These are phyloP conservation scores for Teleogryllus occipitalis DNA, from an alignment of 1,140 invertebrate genomes.

Conservation along the genomic window DNA sequence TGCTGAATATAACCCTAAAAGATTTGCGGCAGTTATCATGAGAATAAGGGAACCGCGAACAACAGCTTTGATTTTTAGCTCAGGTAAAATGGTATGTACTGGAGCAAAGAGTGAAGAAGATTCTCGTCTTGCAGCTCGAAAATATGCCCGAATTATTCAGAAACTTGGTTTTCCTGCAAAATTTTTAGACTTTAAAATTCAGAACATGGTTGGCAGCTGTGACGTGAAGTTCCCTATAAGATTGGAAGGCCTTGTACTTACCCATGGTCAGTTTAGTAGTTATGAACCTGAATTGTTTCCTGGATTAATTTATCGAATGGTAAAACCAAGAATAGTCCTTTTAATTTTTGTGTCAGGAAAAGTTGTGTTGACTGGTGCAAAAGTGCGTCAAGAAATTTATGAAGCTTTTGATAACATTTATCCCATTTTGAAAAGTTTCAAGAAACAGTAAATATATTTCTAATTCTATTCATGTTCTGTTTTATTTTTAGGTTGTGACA, in stretches of 20 bases:
- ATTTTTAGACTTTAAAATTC: slow-evolving; percentile 99
- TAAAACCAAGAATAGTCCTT: slow-evolving; percentile 96
- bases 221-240: slow-evolving; percentile 99
- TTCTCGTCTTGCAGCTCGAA: slow-evolving; percentile 90
- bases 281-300: slow-evolving; percentile 94
- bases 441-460: slow-evolving; percentile 59
- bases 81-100: slow-evolving; percentile 99
- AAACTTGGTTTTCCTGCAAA: slow-evolving; percentile 94
- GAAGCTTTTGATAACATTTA: slow-evolving; percentile 99
- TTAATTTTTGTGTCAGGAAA: slow-evolving; percentile 99
- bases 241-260: slow-evolving; percentile 91
- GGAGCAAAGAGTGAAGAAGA: slow-evolving; percentile 99
- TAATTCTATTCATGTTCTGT: neutral
- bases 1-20: slow-evolving; percentile 99
- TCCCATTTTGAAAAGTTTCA: slow-evolving; percentile 97
- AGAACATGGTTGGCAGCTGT: slow-evolving; percentile 99
- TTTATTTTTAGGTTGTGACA: neutral
- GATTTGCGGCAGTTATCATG: slow-evolving; percentile 99
- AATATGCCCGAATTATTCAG: slow-evolving; percentile 98
- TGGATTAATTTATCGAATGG: slow-evolving; percentile 98
- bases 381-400: slow-evolving; percentile 96
- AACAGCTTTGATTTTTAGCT: slow-evolving; percentile 97
- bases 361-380: slow-evolving; percentile 95
- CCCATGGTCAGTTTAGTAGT: slow-evolving; percentile 92
- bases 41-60: slow-evolving; percentile 96